Percentiles rank a stretch among this genome's conserved stretches.
phyloP scores from a whole-genome alignment of 2,888 invertebrate genomes.

The Tiliacea aurago region DNA sequence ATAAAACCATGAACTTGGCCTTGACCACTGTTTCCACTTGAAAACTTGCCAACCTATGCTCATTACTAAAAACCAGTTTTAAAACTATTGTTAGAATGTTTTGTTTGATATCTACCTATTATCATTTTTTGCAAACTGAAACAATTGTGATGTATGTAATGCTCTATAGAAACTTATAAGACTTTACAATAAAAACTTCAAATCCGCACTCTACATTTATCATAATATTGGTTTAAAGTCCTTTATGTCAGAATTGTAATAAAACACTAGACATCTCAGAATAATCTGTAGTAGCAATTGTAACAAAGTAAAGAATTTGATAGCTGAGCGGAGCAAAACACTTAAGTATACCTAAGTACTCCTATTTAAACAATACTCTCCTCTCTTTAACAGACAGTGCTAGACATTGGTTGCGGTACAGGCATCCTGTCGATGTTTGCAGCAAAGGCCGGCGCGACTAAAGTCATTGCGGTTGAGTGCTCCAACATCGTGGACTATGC shows the following conservation, averaged over 20 bases:
- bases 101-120: neutral
- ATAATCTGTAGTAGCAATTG: neutral
- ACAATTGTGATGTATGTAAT: neutral
- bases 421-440: conserved; percentile 99
- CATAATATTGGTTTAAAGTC: neutral
- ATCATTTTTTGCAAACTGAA: neutral
- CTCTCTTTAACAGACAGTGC: conserved; percentile 91
- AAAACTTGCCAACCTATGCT: neutral
- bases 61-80: neutral
- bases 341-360: too few relatives aligned
- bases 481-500: conserved; percentile 99
- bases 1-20: conserved; percentile 6
- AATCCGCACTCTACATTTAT: neutral
- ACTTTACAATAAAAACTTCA: neutral
- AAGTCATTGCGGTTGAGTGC: conserved; percentile 99
- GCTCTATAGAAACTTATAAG: neutral
- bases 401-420: conserved; percentile 99
- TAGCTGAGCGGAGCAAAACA: neutral
- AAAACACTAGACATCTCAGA: neutral
- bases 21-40: neutral
- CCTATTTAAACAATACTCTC: neutral
- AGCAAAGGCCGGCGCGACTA: conserved; percentile 98
- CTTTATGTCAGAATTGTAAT: neutral
- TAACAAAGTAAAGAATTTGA: neutral
- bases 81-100: neutral